Percentiles rank a stretch among this genome's conserved stretches.
These are phyloP conservation scores for Sparidentex hasta DNA, from an alignment of 2,797 vertebrate species.

Conservation along the genomic window DNA sequence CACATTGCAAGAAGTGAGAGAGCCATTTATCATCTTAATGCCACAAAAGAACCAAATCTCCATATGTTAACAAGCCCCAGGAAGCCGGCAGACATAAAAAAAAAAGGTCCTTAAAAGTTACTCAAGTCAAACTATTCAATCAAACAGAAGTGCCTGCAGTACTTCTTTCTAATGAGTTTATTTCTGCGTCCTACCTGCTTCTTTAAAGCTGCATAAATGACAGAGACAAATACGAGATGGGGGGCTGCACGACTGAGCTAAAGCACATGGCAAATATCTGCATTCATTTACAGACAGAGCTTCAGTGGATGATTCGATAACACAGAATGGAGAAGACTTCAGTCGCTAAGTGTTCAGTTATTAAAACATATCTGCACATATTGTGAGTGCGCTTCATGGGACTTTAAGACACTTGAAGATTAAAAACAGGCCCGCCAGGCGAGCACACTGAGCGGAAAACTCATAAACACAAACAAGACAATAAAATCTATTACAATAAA, in stretches of 20 bases:
- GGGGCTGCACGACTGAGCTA: constrained; percentile 5
- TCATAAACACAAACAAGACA: constrained; percentile 6
- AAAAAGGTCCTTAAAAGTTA: constrained; percentile 39
- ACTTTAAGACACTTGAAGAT: constrained; percentile 22
- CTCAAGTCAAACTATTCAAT: constrained; percentile 44
- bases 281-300: constrained; percentile 40
- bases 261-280: constrained; percentile 53
- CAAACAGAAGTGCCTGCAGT: constrained; percentile 51
- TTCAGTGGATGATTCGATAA: constrained; percentile 51
- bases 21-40: constrained; percentile 67
- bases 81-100: constrained; percentile 22
- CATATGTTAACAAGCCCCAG: constrained; percentile 51
- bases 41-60: constrained; percentile 48
- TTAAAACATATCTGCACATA: constrained; percentile 44
- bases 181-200: constrained; percentile 39
- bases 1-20: constrained; percentile 39
- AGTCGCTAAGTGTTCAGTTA: constrained; percentile 46
- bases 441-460: constrained; percentile 3
- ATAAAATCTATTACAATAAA: constrained; percentile 3
- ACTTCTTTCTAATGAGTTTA: constrained; percentile 49
- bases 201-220: constrained; percentile 45
- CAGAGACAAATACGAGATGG: constrained; percentile 28
- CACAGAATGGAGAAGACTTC: constrained; percentile 21
- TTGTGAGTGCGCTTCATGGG: constrained; percentile 4
- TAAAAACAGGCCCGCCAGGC: constrained; percentile 21